These are phyloP conservation scores for Drosophila incognita DNA, from an alignment of 2,888 invertebrate species.

Conservation along the genomic window DNA sequence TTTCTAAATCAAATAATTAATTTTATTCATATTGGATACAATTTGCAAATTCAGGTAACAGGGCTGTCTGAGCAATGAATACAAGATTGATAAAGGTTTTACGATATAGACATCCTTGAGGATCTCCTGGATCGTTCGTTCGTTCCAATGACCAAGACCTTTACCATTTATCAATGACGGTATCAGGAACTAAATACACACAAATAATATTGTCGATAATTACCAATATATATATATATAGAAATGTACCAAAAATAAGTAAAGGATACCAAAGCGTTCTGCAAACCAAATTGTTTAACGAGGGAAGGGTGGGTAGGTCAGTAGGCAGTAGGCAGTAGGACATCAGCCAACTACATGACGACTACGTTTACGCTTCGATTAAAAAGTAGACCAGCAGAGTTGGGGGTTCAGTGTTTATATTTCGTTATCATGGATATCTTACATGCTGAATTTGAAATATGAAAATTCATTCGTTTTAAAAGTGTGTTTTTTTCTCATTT, in stretches of 20 bases:
- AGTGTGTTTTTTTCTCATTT: constrained; percentile 30
- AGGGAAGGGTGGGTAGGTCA: constrained; percentile 19
- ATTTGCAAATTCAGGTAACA: constrained; percentile 74
- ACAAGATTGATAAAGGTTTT: constrained; percentile 77
- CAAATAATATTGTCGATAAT: constrained; percentile 49
- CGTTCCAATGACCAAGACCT: constrained; percentile 53
- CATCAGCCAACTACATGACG: constrained; percentile 14
- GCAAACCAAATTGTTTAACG: constrained; percentile 48
- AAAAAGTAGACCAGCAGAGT: constrained; percentile 47
- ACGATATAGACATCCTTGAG: constrained; percentile 68
- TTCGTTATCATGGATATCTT: constrained; percentile 76
- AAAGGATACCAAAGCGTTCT: constrained; percentile 16
- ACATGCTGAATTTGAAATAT: constrained; percentile 78
- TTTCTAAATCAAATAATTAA: constrained; percentile 75
- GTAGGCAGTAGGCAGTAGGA: constrained; percentile 18
- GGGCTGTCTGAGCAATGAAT: constrained; percentile 79
- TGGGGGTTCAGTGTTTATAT: constrained; percentile 71
- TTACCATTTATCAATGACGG: constrained; percentile 89
- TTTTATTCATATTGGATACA: constrained; percentile 71
- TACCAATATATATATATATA: constrained; percentile 30
- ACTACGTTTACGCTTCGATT: constrained; percentile 18
- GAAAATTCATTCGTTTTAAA: constrained; percentile 49
- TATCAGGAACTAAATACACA: constrained; percentile 88
- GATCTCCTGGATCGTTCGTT: constrained; percentile 53
- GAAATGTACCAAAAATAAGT: constrained; percentile 5